Base-by-base conservation (phyloP, 2,888 invertebrate genomes). In the Aphodius sticticus region DNA sequence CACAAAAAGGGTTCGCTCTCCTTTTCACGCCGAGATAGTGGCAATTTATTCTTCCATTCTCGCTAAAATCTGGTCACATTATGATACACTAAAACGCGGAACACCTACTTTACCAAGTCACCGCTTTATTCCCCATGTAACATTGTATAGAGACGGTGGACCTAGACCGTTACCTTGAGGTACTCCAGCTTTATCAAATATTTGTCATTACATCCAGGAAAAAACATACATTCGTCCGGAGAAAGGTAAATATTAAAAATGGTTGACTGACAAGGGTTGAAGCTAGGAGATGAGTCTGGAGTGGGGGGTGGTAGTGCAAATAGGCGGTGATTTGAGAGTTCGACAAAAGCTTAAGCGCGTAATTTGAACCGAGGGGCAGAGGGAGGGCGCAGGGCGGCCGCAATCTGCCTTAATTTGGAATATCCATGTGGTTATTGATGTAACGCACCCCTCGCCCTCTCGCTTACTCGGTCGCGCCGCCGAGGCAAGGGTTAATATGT, bases 401-500 rank as follows among this genome's bases (percentile, higher is more conserved):
- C 87, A 88, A 87, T 87, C 87, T 88, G 88, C 87, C 88, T 88
- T 89, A 89, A 89, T 88, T 88, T 88, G 86, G 85, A 88, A 88
- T 88, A 89, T 88, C 87, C 87, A 87, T 87, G 87, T 84, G 86
- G 88, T 89, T 89, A 89, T 89, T 89, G 89, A 89, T 88, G 89
- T 89, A 88, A 88, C 87, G 86, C 86, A 85, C 85, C 84, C 86
- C 86, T 86, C 53, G 12, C 6, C 53, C 53, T 53, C 53, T 12
- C 7, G 53, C 53, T 53, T 53, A 53, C 26, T 26, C 12, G 53
- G 53, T 53, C 86, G 84, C 35, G 15, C 12, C 71, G 71, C 74
- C 26, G 16, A 16, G 86, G 86, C 86, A 88, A 83, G 88, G 89
- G 89, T 89, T 89, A 89, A 89, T 89, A 89, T 88, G 88, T 86